A percentile compares a stretch with the other conserved stretches of the same genome.
phyloP scores from a whole-genome alignment of 2,888 invertebrate genomes.

The Metellina segmentata region DNA sequence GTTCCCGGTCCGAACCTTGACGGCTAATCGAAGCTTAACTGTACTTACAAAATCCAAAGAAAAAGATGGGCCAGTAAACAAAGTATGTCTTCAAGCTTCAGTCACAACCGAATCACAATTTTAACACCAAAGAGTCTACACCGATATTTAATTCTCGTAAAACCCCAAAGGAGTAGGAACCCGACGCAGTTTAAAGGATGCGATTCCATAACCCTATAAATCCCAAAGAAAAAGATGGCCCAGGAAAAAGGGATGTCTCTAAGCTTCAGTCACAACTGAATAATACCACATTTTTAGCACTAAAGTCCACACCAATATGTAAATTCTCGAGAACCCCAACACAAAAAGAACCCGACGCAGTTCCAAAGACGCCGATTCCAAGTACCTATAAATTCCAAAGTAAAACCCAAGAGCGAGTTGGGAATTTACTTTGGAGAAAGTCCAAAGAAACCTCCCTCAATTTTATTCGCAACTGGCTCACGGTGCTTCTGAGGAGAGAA shows the following conservation, averaged over 20 bases:
- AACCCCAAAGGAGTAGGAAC: no score
- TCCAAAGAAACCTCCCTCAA: conserved; percentile 23
- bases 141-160: background rate
- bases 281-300: background rate
- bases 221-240: no score
- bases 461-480: background rate
- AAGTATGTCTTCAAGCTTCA: no score
- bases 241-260: no score
- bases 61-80: no score
- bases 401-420: background rate
- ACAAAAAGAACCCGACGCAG: background rate
- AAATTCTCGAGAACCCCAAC: background rate
- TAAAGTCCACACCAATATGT: background rate
- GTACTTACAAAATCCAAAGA: no score
- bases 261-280: no score
- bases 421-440: conserved; percentile 28
- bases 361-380: background rate
- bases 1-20: no score
- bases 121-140: background rate
- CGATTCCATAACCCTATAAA: no score
- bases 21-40: no score
- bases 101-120: no score
- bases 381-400: background rate
- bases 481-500: background rate
- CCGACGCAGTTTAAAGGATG: no score